A percentile compares a stretch with the other conserved stretches of the same genome.
Evolutionary conservation across 1,140 invertebrate genomes (phyloP).

Genomic region (Lepidotrigona ventralis): DNA sequence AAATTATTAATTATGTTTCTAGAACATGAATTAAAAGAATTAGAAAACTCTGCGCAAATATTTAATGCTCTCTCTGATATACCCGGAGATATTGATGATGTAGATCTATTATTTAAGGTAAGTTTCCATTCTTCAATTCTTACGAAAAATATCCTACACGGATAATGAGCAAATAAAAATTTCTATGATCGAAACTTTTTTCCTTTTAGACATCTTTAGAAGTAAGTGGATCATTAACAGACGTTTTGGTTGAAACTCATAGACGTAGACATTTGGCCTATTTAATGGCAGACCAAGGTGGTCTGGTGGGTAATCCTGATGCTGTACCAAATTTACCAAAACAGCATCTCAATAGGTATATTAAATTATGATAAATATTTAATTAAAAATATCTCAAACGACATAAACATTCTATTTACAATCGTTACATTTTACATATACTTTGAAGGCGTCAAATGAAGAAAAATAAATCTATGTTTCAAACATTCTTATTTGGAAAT

Average conservation of each 20-base stretch:
- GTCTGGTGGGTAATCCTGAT: constrained; percentile 94
- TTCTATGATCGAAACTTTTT: neutral
- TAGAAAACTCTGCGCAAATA: constrained; percentile 97
- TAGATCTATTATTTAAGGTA: constrained; percentile 89
- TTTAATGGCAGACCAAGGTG: constrained; percentile 97
- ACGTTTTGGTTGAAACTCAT: constrained; percentile 94
- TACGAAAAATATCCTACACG: constrained; percentile 63
- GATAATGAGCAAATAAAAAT: constrained; percentile 11
- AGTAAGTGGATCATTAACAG: constrained; percentile 87
- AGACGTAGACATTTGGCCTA: constrained; percentile 95
- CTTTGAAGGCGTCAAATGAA: constrained; percentile 90
- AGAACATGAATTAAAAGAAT: constrained; percentile 89
- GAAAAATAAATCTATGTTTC: constrained; percentile 94
- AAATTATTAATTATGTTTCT: constrained; percentile 56
- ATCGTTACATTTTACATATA: neutral
- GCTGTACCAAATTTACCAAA: constrained; percentile 94
- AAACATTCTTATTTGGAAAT: constrained; percentile 92
- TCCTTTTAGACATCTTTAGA: constrained; percentile 80
- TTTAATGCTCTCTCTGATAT: constrained; percentile 98
- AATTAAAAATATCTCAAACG: constrained; percentile 1
- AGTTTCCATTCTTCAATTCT: constrained; percentile 65
- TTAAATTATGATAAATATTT: constrained; percentile 20
- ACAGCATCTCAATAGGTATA: constrained; percentile 88
- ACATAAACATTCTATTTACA: constrained; percentile 25
- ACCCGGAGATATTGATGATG: constrained; percentile 94